These are phyloP conservation scores for Chrysolina haemoptera DNA, from an alignment of 2,888 invertebrate genomes.

Conservation along the genomic window DNA sequence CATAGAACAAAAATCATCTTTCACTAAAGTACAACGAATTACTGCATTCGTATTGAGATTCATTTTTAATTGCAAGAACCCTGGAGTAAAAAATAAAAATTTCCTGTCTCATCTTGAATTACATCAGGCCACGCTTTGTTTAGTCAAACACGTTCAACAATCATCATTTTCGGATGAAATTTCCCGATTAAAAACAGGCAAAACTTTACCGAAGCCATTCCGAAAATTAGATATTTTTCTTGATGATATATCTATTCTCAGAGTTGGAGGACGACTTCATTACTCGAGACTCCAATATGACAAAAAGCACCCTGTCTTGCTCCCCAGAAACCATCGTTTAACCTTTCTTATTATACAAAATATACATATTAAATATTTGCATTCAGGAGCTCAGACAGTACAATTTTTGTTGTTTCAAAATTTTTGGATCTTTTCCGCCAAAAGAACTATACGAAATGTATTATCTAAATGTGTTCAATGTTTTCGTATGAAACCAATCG, in stretches of 20 bases:
- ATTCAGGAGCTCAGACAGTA: slow-evolving; percentile 12
- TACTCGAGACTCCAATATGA: slow-evolving; percentile 16
- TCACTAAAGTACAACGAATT: slow-evolving; percentile 15
- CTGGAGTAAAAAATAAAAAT: neutral
- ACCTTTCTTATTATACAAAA: slow-evolving; percentile 9
- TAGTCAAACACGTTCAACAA: slow-evolving; percentile 6
- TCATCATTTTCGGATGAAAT: slow-evolving; percentile 16
- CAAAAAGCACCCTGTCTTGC: slow-evolving; percentile 33
- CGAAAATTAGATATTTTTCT: neutral
- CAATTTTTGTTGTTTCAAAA: slow-evolving; percentile 70
- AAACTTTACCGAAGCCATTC: neutral
- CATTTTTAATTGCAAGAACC: slow-evolving; percentile 13
- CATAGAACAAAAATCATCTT: slow-evolving; percentile 8
- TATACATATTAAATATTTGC: slow-evolving; percentile 11
- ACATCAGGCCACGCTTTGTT: neutral
- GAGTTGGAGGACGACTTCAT: slow-evolving; percentile 13
- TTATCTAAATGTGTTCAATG: too few relatives aligned
- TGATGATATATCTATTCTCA: slow-evolving; percentile 11
- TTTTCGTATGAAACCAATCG: too few relatives aligned
- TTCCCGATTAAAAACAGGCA: neutral
- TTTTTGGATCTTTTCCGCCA: slow-evolving; percentile 73
- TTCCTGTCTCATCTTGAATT: neutral
- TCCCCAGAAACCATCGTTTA: neutral
- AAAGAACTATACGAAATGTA: too few relatives aligned
- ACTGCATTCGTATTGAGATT: slow-evolving; percentile 7